Evolutionary conservation across 2,797 vertebrate genomes (phyloP), one percentile per base, ranked within the genome.

Genomic region (Tadarida brasiliensis): DNA sequence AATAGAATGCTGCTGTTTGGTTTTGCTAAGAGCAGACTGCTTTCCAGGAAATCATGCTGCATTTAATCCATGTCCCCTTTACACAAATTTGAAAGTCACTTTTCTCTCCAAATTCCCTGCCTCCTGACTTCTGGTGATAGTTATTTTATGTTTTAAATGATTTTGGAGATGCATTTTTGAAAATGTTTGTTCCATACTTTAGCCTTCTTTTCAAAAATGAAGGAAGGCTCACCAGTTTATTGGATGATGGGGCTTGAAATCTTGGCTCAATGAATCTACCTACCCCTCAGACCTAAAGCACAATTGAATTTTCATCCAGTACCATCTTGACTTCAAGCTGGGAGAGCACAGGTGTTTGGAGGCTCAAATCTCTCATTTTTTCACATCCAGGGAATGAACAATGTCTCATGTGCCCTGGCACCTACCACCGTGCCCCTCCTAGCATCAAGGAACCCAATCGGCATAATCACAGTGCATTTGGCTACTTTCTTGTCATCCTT

Each of bases 261-360:
- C 90, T 95, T 89, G 94, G 77, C 92, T 94, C 35, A 20, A 19
- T 10, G 11, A 59, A 30, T 30, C 51, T 17, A 78, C 54, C 16
- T 65, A 93, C 90, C 44, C 39, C 57, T 95, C 74, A 94, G 24
- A 91, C 47, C 49, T 49, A 87, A 56, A 81, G 33, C 54, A 82
- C 63, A 91, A 82, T 7, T 91, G 86, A 87, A 81, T 95, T 94
- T 96, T 76, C 67, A 87, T 91, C 71, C 86, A 92, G 87, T 54
- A 95, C 11, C 57, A 30, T 82, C 65, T 96, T 94, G 61, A 84
- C 11, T 30, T 54, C 49, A 77, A n/a, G 80, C 71, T 57, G 17
- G 17, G 90, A 97, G 49, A 94, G 77, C 89, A 73, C 20, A 94
- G 19, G 19, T 89, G 51, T 97, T 95, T 96, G 90, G 59, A 83